Evolutionary conservation across 2,113 vertebrate species (phyloP), one percentile per base, ranked within the genome.

Genomic region (Sarotherodon lohbergeri): DNA sequence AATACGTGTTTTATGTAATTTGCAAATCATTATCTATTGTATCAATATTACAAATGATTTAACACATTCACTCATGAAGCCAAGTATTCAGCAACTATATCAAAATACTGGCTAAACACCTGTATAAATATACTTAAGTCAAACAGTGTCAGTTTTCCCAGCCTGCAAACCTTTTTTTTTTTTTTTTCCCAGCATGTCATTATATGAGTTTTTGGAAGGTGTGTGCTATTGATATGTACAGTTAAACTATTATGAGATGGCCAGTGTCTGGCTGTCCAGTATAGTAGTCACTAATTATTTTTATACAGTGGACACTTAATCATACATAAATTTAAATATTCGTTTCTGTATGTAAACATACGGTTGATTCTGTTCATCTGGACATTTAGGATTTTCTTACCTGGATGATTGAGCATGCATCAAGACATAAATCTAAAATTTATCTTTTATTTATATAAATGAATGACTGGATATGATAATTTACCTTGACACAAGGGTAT

Each of bases 341-440:
- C 0, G 1, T 57, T 27, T 4, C 0, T 14, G 24, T 59, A 59
- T 29, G 13, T 5, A 59, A 59, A 59, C 7, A 59, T 16, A 9
- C 7, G 9, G 2, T 55, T 55, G 0, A 55, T 55, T 55, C n/a
- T 55, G 52, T 55, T 55, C 5, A 22, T 55, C 52, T 55, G 52
- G n/a, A 55, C 52, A 55, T 55, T 55, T 55, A 12, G 10, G 9
- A 55, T 55, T 2, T 55, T 0, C 52, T 22, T 22, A 55, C 52
- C 52, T 55, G 52, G 0, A 55, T 55, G 52, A 55, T 22, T 55
- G 52, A 55, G 10, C 0, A 12, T 55, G n/a, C 52, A 55, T 55
- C 0, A 55, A 2, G 0, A 55, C 0, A 22, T 55, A 22, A 55
- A 22, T 22, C 3, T 16, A 46, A 13, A 54, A 54, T 54, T n/a